Base-by-base conservation (phyloP, 2,113 vertebrate species). In the Myrmecophaga tridactyla region DNA sequence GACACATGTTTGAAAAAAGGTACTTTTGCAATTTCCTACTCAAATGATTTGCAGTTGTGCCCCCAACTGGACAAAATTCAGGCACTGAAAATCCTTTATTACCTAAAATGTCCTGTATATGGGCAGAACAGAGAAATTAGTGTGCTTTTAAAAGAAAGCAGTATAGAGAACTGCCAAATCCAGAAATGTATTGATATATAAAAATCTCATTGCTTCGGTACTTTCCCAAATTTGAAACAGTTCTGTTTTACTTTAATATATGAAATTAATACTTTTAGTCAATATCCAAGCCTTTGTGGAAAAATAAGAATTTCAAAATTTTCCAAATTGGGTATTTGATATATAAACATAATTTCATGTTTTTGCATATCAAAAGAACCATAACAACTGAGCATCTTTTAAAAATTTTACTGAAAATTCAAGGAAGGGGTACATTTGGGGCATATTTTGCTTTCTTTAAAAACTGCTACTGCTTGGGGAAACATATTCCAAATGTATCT, bases 401-500 rank as follows among this genome's bases (percentile, higher is more conserved):
- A 63, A 14, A 91, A 91, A 92, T 65, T 15, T 76, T 63, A 84
- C 9, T 89, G 63, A 78, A 65, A 88, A 90, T 93, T 95, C 76
- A 31, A 96, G 48, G 62, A 95, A 56, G 86, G 43, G 78, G 63
- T n/a, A 95, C 0, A 90, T 88, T 81, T 85, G 69, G 20, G 51
- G 15, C 25, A 93, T 77, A 95, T 62, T 92, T 70, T 67, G 31
- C n/a, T 72, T 77, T 39, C 43, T 48, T 76, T 94, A 14, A 62
- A 36, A 94, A 14, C n/a, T 91, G 90, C 39, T 89, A 96, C 90
- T 92, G 95, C 8, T 36, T 56, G 4, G 87, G 80, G 18, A 96
- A 96, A 2, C 46, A 77, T n/a, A 86, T 56, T 93, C 29, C 65
- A 25, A 96, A 98, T 93, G 83, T n/a, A 14, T 78, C 70, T 96